Evolutionary conservation across 2,113 vertebrate species (phyloP).

Genomic region (Podilymbus podiceps): DNA sequence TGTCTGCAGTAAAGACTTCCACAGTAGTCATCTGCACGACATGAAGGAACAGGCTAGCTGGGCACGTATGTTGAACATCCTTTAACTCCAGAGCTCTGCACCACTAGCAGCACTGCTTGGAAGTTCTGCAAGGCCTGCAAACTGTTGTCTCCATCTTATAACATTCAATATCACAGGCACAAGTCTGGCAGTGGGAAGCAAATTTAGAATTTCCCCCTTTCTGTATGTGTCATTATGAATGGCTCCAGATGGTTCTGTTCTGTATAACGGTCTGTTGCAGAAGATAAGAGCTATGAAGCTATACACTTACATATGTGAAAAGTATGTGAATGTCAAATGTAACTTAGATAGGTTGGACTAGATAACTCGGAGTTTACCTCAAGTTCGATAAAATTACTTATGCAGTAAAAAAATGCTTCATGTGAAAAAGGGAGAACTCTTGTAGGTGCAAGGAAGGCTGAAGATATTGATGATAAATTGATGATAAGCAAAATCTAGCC

Average conservation of each 20-base stretch:
- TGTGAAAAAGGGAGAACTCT: background rate
- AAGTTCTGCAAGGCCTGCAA: background rate
- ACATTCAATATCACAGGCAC: background rate
- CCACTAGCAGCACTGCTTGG: background rate
- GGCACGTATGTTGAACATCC: background rate
- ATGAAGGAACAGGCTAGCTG: background rate
- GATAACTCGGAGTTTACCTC: background rate
- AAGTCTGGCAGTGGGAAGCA: background rate
- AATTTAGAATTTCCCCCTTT: slow-evolving; percentile 12
- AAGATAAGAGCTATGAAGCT: background rate
- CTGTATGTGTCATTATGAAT: background rate
- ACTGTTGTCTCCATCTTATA: background rate
- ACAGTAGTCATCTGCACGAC: background rate
- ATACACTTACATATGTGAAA: background rate
- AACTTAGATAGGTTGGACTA: background rate
- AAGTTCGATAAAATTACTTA: background rate
- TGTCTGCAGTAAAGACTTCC: background rate
- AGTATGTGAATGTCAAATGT: background rate
- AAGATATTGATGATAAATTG: background rate
- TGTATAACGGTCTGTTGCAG: background rate
- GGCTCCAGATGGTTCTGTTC: slow-evolving; percentile 22
- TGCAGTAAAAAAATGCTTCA: background rate
- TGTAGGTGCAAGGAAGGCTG: background rate
- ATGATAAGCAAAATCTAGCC: background rate
- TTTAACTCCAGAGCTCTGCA: background rate